Base-by-base conservation (phyloP, 2,888 invertebrate genomes). In the Helicoverpa assulta region DNA sequence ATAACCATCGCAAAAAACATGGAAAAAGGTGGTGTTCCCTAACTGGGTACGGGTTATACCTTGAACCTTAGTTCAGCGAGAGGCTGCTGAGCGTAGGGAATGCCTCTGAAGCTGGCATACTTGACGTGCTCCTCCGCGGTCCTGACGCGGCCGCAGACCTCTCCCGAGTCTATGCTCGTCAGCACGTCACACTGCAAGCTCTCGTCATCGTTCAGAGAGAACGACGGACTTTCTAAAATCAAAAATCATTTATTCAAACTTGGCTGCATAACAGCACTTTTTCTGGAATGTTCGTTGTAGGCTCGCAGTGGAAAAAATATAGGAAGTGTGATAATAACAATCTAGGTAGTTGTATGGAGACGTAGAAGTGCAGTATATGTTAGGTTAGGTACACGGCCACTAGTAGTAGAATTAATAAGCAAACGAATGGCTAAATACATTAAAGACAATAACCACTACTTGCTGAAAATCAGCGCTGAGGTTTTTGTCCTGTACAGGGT, bases 71-170 rank as follows among this genome's bases (percentile, higher is more conserved):
- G 83, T 6, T 86, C 82, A 0, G 89, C 90, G 1, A 93, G 19
- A 0, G 95, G 95, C 73, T 93, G 95, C 67, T 83, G 79, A 0
- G 92, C 95, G 72, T 94, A 95, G 0, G 95, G 94, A 50, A 95
- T 88, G 1, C 91, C 94, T 5, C 90, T 85, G 84, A 93, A 95
- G 84, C 92, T 93, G 73, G 91, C 91, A 78, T 91, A 95, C 21
- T 68, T 65, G 0, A 77, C 72, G 57, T 84, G 81, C 47, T 83
- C 73, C 18, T 85, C 86, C 8, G 87, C 83, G 1, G 72, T 71
- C 26, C 83, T 83, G 54, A 80, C 64, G 69, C 66, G 51, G 8
- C 94, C 94, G 84, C 93, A 92, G 79, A 92, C 85, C 89, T 87
- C 85, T n/a, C 95, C 95, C 0, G 89, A 82, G 1, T 88, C 86